Conservation (phyloP, 2,888 invertebrate species). For the Drosophila testacea region DNA sequence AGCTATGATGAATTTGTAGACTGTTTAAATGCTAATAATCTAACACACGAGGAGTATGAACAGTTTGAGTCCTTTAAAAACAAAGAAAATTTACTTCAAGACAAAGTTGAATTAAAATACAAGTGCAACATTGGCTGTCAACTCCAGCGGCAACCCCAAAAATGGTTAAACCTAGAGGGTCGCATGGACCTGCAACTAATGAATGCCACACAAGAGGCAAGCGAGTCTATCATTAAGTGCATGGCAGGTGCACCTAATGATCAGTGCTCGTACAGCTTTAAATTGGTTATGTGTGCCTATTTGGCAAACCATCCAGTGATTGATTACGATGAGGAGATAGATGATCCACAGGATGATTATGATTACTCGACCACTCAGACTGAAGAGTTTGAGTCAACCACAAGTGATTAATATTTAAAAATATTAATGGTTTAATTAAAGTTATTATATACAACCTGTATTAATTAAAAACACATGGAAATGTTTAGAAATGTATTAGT, state of each 20-base stretch:
- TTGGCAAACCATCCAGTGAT: conserved; percentile 9
- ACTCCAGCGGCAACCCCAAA: conserved; percentile 4
- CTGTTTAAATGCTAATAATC: conserved; percentile 1
- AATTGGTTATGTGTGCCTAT: conserved; percentile 17
- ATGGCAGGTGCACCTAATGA: conserved; percentile 12
- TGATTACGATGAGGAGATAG: conserved; percentile 1
- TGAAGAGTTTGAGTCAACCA: not conserved
- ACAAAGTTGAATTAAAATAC: conserved; percentile 11
- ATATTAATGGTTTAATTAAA: not conserved
- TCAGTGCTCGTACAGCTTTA: conserved; percentile 22
- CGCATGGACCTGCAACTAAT: conserved; percentile 14
- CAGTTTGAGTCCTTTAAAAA: conserved; percentile 9
- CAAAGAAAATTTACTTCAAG: conserved; percentile 6
- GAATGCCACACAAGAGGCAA: conserved; percentile 15
- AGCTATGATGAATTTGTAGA: conserved; percentile 8
- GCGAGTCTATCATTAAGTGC: conserved; percentile 6
- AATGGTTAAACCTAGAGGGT: conserved; percentile 6
- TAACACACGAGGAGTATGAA: conserved; percentile 15
- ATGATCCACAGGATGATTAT: not conserved
- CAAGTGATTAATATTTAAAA: not conserved
- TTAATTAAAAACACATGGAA: not conserved
- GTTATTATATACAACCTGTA: not conserved
- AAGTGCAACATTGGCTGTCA: conserved; percentile 22
- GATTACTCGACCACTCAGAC: not conserved
- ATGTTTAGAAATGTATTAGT: not conserved